Base-by-base conservation (phyloP, 2,888 invertebrate species). In the Tachina lurida region DNA sequence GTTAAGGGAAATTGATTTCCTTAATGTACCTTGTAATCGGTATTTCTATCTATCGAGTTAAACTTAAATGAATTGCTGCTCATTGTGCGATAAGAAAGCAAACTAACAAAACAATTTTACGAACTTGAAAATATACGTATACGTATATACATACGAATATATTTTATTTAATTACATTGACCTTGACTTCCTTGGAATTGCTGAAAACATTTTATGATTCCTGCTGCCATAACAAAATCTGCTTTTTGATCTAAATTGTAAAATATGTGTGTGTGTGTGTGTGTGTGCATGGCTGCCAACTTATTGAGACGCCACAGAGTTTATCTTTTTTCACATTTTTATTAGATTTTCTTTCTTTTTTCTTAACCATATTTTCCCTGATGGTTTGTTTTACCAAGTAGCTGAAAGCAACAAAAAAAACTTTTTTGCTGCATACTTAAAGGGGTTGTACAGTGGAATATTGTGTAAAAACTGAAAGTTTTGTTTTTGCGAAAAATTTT, bases 221-320 rank as follows among this genome's bases (percentile, higher is more conserved):
- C 31, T n/a, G 67, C 31, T 31, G 47, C 22, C 31, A 31, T 22
- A 31, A 10, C 10, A 19, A 62, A 31, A 67, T 65, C 9, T 22
- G 65, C 22, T 65, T 31, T 63, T 47, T 65, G 22, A 47, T 10
- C 39, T 49, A 39, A 41, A 49, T 67, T 41, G 56, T 49, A 41
- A 60, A 68, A 68, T 39, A 43, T 52, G 43, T 17, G 17, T 43
- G 15, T 31, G 12, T 41, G n/a, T 15, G 17, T 58, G 15, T 15
- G 4, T 5, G 15, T n/a, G 49, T 49, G 3, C 7, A 5, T 15
- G 10, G 5, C 31, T 41, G 60, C n/a, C 60, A 62, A 68, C 47
- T 70, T 70, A 49, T 31, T 47, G 3, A 70, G 84, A 84, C 84
- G 84, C 84, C 84, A 84, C 58, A 17, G 10, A 76, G 65, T 67